A percentile compares a stretch with the other conserved stretches of the same genome.
These are phyloP conservation scores for Tipula helvola DNA, from an alignment of 2,888 invertebrate species.

Conservation along the genomic window DNA sequence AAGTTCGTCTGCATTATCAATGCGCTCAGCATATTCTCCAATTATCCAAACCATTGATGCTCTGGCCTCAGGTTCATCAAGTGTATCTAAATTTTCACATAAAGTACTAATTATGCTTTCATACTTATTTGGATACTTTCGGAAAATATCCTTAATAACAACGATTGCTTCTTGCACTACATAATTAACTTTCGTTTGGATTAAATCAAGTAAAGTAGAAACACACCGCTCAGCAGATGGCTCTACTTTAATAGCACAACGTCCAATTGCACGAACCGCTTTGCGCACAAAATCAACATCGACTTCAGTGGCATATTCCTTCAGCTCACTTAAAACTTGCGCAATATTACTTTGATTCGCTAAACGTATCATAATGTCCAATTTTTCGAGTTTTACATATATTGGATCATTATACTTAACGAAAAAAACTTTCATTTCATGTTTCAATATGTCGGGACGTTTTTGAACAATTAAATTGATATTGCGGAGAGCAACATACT, in stretches of 20 bases:
- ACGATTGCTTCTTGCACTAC: slow-evolving; percentile 99
- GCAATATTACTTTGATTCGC: slow-evolving; percentile 97
- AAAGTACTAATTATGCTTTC: slow-evolving; percentile 98
- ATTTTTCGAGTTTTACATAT: slow-evolving; percentile 96
- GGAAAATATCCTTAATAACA: slow-evolving; percentile 95
- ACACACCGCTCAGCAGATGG: slow-evolving; percentile 98
- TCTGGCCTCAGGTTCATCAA: slow-evolving; percentile 97
- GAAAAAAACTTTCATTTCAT: slow-evolving; percentile 99
- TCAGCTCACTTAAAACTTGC: slow-evolving; percentile 93
- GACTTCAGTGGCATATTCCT: slow-evolving; percentile 98
- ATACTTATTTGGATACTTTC: slow-evolving; percentile 98
- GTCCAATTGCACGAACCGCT: slow-evolving; percentile 94
- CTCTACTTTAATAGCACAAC: slow-evolving; percentile 97
- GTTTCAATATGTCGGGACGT: slow-evolving; percentile 94
- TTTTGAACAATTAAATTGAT: slow-evolving; percentile 99
- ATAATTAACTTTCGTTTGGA: slow-evolving; percentile 99
- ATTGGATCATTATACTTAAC: slow-evolving; percentile 99
- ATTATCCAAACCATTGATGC: slow-evolving; percentile 94
- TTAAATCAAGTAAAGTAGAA: slow-evolving; percentile 90
- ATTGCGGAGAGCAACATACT: slow-evolving; percentile 95
- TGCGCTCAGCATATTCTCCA: slow-evolving; percentile 98
- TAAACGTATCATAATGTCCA: slow-evolving; percentile 98
- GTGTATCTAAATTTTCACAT: slow-evolving; percentile 95
- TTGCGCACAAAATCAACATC: slow-evolving; percentile 99
- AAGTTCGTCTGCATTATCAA: slow-evolving; percentile 97